phyloP scores from a whole-genome alignment of 2,888 invertebrate species.

The Dicyrtomina minuta region DNA sequence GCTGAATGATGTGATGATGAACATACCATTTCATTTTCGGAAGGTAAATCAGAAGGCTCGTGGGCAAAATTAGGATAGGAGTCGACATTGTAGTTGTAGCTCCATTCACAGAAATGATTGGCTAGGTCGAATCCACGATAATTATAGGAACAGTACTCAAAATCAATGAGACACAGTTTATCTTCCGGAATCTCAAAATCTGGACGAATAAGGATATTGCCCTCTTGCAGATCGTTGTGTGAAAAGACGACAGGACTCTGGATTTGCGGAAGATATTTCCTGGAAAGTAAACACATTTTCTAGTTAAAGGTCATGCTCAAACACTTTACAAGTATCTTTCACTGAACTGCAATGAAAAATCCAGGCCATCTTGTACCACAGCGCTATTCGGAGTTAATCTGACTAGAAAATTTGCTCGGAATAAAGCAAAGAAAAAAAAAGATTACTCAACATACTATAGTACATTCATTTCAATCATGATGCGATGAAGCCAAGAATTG shows the following conservation, averaged over 20 bases:
- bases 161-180: slow-evolving; percentile 77
- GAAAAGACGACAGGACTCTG: slow-evolving; percentile 85
- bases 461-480: no score
- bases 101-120: slow-evolving; percentile 92
- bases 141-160: slow-evolving; percentile 94
- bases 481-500: no score
- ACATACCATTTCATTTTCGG: slow-evolving; percentile 74
- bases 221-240: slow-evolving; percentile 94
- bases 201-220: slow-evolving; percentile 66
- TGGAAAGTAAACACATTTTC: slow-evolving; percentile 53
- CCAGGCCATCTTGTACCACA: no score
- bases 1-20: slow-evolving; percentile 1
- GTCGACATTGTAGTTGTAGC: slow-evolving; percentile 79
- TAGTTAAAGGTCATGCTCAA: no score
- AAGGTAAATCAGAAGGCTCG: slow-evolving; percentile 70
- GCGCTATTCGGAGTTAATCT: no score
- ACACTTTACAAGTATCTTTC: no score
- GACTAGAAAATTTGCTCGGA: no score
- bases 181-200: slow-evolving; percentile 56
- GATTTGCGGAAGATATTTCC: slow-evolving; percentile 58
- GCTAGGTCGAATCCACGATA: slow-evolving; percentile 90
- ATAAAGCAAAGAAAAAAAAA: no score
- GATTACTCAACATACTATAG: no score
- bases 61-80: slow-evolving; percentile 76
- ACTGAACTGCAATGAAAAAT: no score